Evolutionary conservation across 2,797 vertebrate species (phyloP).

Genomic region (Nyctibius grandis): DNA sequence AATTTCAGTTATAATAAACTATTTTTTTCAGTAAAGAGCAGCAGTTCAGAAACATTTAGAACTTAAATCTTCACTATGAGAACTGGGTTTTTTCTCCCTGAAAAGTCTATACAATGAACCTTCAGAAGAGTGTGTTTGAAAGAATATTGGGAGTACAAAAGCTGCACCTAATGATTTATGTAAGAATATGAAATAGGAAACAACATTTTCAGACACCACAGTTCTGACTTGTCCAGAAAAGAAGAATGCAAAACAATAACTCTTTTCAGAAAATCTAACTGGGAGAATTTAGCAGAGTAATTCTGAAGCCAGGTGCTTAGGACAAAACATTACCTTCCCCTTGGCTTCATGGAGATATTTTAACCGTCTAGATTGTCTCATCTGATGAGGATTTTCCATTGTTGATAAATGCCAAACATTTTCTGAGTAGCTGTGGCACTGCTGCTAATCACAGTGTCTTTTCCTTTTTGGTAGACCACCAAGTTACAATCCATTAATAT

Average conservation of each 20-base stretch:
- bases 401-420: neutral
- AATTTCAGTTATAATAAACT: neutral
- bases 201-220: neutral
- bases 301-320: neutral
- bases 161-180: accelerated
- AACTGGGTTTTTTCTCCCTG: neutral
- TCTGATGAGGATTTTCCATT: neutral
- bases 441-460: neutral
- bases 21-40: neutral
- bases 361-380: neutral
- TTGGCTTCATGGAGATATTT: neutral
- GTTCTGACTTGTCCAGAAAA: neutral
- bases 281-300: neutral
- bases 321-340: neutral
- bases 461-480: neutral
- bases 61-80: neutral
- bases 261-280: neutral
- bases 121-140: neutral
- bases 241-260: neutral
- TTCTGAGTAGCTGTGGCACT: neutral
- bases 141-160: neutral
- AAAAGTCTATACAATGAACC: neutral
- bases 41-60: neutral
- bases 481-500: neutral
- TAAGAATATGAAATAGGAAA: neutral